Evolutionary conservation across 1,140 invertebrate genomes (phyloP), one percentile per base, ranked within the genome.

Genomic region (Spodoptera frugiperda): DNA sequence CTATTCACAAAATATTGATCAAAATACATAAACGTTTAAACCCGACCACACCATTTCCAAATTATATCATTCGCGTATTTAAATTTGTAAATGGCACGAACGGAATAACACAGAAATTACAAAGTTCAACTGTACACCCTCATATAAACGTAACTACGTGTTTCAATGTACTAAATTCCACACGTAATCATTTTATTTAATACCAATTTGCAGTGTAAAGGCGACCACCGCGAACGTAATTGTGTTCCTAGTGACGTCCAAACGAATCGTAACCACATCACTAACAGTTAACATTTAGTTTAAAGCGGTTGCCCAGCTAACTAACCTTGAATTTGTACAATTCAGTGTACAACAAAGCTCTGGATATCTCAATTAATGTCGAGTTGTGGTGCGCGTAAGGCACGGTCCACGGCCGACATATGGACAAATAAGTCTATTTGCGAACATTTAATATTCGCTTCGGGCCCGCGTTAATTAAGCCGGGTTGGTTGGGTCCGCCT

Each of bases 391-490:
- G 53, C 48, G 75, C 76, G 72, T 73, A 76, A 74, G 73, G 78
- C 55, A 78, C 71, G 63, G 46, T 48, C 63, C 44, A 25, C 63
- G 55, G 21, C 46, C 71, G 82, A 83, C 82, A 85, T 73, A 84
- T 78, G 79, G 83, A 82, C 85, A 87, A 91, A 89, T 88, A 90
- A 84, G 80, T 87, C 82, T 90, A 88, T 89, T 90, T 89, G 84
- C 78, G 78, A 87, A 89, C 88, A 87, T 90, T 89, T 89, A 86
- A 90, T 90, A 89, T 88, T 88, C 84, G 85, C 84, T 86, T 85
- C 83, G 84, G 87, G 85, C 46, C 67, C 30, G 83, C 63, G 83
- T 87, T 89, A 90, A 90, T 91, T 89, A 89, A 88, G 72, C 76
- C 77, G 72, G 72, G 72, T 63, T 72, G 12, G 68, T 57, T 51